Evolutionary conservation across 2,888 invertebrate species (phyloP).

Genomic region (Eristalis tenax): DNA sequence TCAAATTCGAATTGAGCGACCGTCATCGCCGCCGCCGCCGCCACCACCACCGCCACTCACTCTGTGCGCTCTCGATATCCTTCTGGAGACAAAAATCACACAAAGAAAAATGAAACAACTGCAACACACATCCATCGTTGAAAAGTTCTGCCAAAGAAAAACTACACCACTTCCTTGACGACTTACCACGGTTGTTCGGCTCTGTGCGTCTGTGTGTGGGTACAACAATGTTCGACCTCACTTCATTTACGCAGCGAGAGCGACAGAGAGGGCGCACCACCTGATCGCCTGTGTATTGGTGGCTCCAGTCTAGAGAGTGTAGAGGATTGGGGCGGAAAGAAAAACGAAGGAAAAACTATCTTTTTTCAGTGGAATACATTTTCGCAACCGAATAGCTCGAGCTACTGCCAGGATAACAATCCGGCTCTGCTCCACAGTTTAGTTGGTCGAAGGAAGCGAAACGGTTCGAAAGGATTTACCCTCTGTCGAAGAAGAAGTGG

Average conservation of each 20-base stretch:
- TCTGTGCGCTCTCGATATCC: not conserved
- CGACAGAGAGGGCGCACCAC: slow-evolving; percentile 21
- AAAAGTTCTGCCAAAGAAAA: slow-evolving; percentile 56
- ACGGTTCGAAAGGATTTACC: slow-evolving; percentile 51
- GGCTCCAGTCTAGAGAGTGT: slow-evolving; percentile 64
- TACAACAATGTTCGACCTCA: slow-evolving; percentile 30
- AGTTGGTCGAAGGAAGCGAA: slow-evolving; percentile 59
- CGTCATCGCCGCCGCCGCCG: not conserved
- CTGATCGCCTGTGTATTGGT: slow-evolving; percentile 51
- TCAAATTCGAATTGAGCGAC: slow-evolving; percentile 60
- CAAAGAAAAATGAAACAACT: slow-evolving; percentile 28
- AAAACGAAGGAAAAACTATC: slow-evolving; percentile 26
- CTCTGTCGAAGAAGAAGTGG: not conserved
- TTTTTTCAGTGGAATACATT: slow-evolving; percentile 46
- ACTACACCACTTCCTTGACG: slow-evolving; percentile 52
- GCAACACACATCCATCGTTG: slow-evolving; percentile 47
- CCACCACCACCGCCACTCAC: not conserved
- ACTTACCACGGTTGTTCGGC: not conserved
- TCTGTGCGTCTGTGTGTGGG: slow-evolving; percentile 12
- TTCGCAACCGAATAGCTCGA: slow-evolving; percentile 22
- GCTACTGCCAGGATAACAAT: slow-evolving; percentile 50
- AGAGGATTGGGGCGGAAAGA: slow-evolving; percentile 8
- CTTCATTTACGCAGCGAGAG: not conserved
- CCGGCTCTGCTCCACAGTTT: slow-evolving; percentile 42
- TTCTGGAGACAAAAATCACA: not conserved